Base-by-base conservation (phyloP, 2,113 vertebrate species). In the Recurvirostra avosetta region DNA sequence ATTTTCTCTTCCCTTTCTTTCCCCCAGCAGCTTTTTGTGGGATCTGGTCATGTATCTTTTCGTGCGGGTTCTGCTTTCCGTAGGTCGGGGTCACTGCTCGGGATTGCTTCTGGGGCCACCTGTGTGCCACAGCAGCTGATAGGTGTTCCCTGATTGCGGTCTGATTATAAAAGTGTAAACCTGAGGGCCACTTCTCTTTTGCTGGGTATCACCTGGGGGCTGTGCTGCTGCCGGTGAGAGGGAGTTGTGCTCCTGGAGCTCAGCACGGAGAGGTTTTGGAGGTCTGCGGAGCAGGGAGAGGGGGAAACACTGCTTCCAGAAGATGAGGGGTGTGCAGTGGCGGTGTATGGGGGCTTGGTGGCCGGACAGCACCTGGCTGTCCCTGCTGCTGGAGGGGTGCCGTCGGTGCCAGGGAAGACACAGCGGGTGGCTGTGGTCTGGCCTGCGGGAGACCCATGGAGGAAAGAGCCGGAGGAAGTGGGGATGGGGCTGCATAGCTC, bases 131-230 rank as follows among this genome's bases (percentile, higher is more conserved):
- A n/a, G 50, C 40, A 96, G 32, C 49, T 77, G 55, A 45, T 30
- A 6, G 15, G 29, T 32, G 11, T 84, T 74, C 45, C 45, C 36
- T 66, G 73, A 32, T 12, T 22, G 23, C 12, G 14, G 18, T 68
- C 27, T 36, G 47, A 7, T 41, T 47, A 40, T 38, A 90, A 93
- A 36, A 10, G 53, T 29, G 62, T 58, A 40, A 8, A 8, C 6
- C 17, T 12, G 18, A 6, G 9, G 1, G 1, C 2, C 0, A 11
- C 0, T 36, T 11, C 0, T 3, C 0, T 15, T 41, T 36, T 6
- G 12, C 4, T 36, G 50, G 25, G 13, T 25, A 2, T 38, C 4
- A 10, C 5, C 5, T 11, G 8, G 18, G 17, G 3, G 4, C 1
- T 0, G 0, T 38, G 56, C 9, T 47, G 63, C 10, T 75, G 18